Base-by-base conservation (phyloP, 2,888 invertebrate species). In the Gastrophysa polygoni region DNA sequence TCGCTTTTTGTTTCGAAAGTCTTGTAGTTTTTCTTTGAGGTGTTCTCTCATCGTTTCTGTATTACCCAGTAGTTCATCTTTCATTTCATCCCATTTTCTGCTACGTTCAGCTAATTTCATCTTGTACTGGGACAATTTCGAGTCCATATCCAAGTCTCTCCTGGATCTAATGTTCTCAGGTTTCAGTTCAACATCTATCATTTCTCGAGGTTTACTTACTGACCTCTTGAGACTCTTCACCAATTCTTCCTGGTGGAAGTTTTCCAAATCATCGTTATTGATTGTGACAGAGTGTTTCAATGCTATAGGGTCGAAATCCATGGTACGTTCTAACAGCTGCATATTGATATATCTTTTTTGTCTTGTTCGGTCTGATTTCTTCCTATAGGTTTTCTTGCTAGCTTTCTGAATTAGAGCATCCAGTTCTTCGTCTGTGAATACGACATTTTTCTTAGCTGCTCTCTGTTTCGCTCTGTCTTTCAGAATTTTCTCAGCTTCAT, bases 391-490 rank as follows among this genome's bases (percentile, higher is more conserved):
- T 51, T 68, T 76, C 18, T 72, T 63, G 6, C 74, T 74, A 4
- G 76, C 76, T 64, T 72, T 74, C 6, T 69, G 67, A 29, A 78
- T 69, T 16, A 76, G 61, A 28, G 73, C 69, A 38, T 75, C 75
- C 20, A 79, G 49, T 70, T 79, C 78, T 48, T 73, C 68, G 54
- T 76, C 77, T 0, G 76, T 76, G 7, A 79, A 72, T 14, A 68
- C 62, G 10, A 77, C 73, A 55, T 77, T 72, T 50, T 70, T 73
- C 57, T 71, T 68, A 0, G 71, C 72, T 3, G 77, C 74, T 70
- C 75, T 77, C 3, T 68, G 68, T 57, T 71, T 73, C 0, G 78
- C 77, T 46, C 79, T 61, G 14, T 78, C 74, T 28, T 72, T 73
- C 52, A 81, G 66, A 28, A 78, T 74, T 59, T 71, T 73, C 28